These are phyloP conservation scores for Trichopoda pennipes DNA, from an alignment of 2,888 invertebrate genomes.

Conservation along the genomic window DNA sequence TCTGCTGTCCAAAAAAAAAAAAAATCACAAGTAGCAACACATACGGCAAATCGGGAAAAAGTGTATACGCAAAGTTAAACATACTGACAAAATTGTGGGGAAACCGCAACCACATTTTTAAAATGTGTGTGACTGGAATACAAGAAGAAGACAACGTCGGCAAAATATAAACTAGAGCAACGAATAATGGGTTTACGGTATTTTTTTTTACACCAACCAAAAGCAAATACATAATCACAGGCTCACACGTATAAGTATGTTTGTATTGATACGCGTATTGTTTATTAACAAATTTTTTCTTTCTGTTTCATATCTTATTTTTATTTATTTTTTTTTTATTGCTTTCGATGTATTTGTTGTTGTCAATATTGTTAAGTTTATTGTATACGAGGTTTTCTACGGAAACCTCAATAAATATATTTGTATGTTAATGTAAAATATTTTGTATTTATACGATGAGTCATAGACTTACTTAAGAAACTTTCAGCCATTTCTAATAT, in stretches of 20 bases:
- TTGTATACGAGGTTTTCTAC: background rate
- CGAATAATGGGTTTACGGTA: constrained; percentile 46
- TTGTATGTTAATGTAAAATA: too few relatives aligned
- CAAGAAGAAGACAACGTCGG: constrained; percentile 27
- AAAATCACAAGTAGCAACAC: too few relatives aligned
- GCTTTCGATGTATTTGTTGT: background rate
- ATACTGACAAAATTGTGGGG: background rate
- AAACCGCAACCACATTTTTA: constrained; percentile 55
- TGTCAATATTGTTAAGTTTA: constrained; percentile 15
- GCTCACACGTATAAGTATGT: background rate
- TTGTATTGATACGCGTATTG: background rate
- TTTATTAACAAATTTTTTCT: background rate
- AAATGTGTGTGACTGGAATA: constrained; percentile 62
- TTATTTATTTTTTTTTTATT: background rate
- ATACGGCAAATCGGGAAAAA: background rate
- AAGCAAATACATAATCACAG: background rate
- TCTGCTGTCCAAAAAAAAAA: constrained; percentile 55
- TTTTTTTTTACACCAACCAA: constrained; percentile 47
- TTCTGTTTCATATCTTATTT: too few relatives aligned
- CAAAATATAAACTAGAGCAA: constrained; percentile 21
- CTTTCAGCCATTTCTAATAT: constrained; percentile 15
- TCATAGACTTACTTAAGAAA: too few relatives aligned
- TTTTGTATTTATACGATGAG: too few relatives aligned
- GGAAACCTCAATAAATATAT: background rate
- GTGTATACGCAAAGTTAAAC: background rate